Evolutionary conservation across 1,140 invertebrate genomes (phyloP).

Genomic region (Sitobion miscanthi): DNA sequence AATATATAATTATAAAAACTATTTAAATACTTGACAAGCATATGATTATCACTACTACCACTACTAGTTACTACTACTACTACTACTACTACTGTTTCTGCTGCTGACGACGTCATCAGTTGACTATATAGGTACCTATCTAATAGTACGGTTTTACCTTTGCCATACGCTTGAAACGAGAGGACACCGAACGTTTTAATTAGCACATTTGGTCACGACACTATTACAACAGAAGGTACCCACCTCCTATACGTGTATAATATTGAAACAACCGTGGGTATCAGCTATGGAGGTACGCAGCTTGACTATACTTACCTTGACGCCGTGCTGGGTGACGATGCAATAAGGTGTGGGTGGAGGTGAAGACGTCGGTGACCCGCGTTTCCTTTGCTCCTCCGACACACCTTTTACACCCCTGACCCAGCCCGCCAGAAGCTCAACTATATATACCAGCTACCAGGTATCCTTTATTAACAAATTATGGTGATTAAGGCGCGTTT

Average conservation of each 20-base stretch:
- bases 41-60: too few species aligned
- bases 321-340: not conserved
- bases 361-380: not conserved
- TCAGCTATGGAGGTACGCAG: not conserved
- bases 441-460: not conserved
- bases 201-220: not conserved
- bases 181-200: constrained; percentile 16
- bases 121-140: too few species aligned
- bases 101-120: too few species aligned
- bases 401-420: not conserved
- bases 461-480: constrained; percentile 36
- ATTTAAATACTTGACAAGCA: not conserved
- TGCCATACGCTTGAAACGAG: not conserved
- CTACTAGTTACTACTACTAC: too few species aligned
- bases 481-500: constrained; percentile 28
- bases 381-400: not conserved
- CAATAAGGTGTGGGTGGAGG: not conserved
- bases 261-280: not conserved
- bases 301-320: not conserved
- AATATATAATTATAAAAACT: not conserved
- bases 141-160: not conserved
- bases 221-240: not conserved
- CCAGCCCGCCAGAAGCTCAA: not conserved
- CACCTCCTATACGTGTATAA: not conserved
- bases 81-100: too few species aligned